Evolutionary conservation across 2,113 vertebrate species (phyloP).

Genomic region (Labeo catla): DNA sequence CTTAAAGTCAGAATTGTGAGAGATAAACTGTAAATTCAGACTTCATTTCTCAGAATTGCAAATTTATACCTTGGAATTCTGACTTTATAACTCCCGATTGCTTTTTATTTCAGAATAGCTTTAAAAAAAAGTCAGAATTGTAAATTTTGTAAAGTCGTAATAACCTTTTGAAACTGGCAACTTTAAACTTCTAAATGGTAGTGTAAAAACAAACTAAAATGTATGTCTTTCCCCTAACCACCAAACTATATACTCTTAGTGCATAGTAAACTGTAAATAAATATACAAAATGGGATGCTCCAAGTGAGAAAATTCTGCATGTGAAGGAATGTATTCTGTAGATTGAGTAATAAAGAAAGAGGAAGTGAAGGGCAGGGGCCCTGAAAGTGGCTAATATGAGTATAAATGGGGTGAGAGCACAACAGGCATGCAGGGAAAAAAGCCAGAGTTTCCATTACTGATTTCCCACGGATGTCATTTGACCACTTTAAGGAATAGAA

Average conservation of each 20-base stretch:
- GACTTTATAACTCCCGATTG: too few relatives aligned
- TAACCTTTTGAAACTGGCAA: too few relatives aligned
- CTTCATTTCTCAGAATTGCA: too few relatives aligned
- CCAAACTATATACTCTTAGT: neutral
- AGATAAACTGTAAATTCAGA: too few relatives aligned
- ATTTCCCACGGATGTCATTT: conserved; percentile 54
- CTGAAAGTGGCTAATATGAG: neutral
- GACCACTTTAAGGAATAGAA: conserved; percentile 38
- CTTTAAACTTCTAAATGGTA: too few relatives aligned
- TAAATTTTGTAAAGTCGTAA: too few relatives aligned
- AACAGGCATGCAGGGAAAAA: conserved; percentile 5
- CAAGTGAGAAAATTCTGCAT: neutral
- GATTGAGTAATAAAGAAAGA: neutral
- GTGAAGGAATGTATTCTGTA: neutral
- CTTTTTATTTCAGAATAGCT: too few relatives aligned
- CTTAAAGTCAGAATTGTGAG: too few relatives aligned
- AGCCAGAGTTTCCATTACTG: conserved; percentile 37
- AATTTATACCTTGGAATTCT: too few relatives aligned
- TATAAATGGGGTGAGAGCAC: conserved; percentile 1
- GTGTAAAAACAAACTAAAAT: neutral
- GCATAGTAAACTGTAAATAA: neutral
- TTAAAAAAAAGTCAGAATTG: too few relatives aligned
- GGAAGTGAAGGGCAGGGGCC: conserved; percentile 24
- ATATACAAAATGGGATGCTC: neutral
- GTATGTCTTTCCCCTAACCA: neutral